Conservation (phyloP, 2,888 invertebrate genomes). For the Aporophyla nigra region DNA sequence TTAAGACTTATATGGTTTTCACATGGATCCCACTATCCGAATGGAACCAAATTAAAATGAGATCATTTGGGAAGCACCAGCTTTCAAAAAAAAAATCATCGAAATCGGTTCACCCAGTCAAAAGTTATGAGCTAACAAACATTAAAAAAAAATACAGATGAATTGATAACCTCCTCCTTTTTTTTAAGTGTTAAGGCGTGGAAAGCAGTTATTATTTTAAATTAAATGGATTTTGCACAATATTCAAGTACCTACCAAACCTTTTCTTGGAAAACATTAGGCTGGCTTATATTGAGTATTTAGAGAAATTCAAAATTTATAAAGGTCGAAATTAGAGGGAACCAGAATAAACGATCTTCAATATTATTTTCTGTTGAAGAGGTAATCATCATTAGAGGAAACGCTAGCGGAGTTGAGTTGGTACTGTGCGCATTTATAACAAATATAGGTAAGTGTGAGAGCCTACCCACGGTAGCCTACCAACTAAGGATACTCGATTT, state of each 20-base stretch:
- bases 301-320: conserved; percentile 2
- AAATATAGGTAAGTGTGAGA: neutral
- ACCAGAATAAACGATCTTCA: conserved; percentile 4
- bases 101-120: too few relatives aligned
- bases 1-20: too few relatives aligned
- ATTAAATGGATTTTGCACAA: neutral
- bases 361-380: conserved; percentile 13
- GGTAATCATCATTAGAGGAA: conserved; percentile 25
- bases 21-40: too few relatives aligned
- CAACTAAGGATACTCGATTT: neutral
- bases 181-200: too few relatives aligned
- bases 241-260: neutral
- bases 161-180: too few relatives aligned
- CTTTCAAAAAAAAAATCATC: too few relatives aligned
- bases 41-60: too few relatives aligned
- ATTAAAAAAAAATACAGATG: too few relatives aligned
- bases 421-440: conserved; percentile 13
- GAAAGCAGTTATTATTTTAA: neutral
- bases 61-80: too few relatives aligned
- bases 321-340: conserved; percentile 17
- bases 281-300: neutral
- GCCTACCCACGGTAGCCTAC: too few relatives aligned
- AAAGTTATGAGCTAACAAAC: too few relatives aligned
- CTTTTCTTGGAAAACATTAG: conserved; percentile 3
- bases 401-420: neutral